Percentiles rank a stretch among this genome's conserved stretches.
Conservation (phyloP, 2,888 invertebrate species). For the Meganola albula region DNA sequence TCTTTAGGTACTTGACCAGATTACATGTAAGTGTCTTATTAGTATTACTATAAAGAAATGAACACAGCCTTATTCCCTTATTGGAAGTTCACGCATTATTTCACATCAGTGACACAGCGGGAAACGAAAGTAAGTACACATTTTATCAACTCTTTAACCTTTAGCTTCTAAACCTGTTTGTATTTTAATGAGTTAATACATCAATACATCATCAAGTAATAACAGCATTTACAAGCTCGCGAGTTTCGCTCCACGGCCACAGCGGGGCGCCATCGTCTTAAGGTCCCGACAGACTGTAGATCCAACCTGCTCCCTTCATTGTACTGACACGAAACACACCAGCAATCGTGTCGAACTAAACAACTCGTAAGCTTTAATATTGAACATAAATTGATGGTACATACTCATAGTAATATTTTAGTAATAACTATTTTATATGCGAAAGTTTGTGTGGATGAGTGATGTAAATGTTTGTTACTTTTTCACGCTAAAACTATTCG, state of each 20-base stretch:
- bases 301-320: slow-evolving; percentile 52
- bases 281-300: slow-evolving; percentile 52
- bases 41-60: no score
- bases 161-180: slow-evolving; percentile 61
- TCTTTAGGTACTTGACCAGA: no score
- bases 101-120: slow-evolving; percentile 56
- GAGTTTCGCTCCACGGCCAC: slow-evolving; percentile 56
- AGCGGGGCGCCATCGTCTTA: slow-evolving; percentile 51
- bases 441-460: no score
- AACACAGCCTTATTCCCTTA: slow-evolving; percentile 32
- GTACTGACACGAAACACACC: slow-evolving; percentile 42
- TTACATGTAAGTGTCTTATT: no score
- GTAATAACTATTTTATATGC: no score
- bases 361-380: slow-evolving; percentile 38
- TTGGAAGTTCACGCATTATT: slow-evolving; percentile 45
- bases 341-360: slow-evolving; percentile 40
- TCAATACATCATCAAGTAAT: slow-evolving; percentile 66
- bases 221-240: slow-evolving; percentile 48
- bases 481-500: no score
- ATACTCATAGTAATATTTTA: slow-evolving; percentile 22
- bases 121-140: slow-evolving; percentile 50
- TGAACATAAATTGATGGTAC: slow-evolving; percentile 33
- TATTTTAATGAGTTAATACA: slow-evolving; percentile 71
- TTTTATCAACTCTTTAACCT: slow-evolving; percentile 70
- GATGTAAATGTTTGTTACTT: no score